These are phyloP conservation scores for Electrona antarctica DNA, from an alignment of 2,113 vertebrate species.

Conservation along the genomic window DNA sequence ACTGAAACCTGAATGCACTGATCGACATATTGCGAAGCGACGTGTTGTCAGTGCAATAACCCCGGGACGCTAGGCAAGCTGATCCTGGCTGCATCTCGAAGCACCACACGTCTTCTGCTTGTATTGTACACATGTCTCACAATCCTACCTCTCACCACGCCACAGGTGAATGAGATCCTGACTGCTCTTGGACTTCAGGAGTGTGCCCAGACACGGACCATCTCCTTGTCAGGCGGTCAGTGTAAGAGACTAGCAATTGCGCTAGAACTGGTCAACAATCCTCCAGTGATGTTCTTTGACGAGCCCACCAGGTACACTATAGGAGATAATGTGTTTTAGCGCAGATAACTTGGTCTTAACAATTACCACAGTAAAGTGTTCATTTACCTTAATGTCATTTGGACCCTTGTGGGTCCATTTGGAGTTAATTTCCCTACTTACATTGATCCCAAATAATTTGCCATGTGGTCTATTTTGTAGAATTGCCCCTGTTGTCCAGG, in stretches of 20 bases:
- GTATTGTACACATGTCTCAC: not conserved
- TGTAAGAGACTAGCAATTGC: constrained; percentile 96
- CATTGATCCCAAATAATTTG: too few species aligned
- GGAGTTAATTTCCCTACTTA: too few species aligned
- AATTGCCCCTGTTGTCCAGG: too few species aligned
- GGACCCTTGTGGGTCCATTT: too few species aligned
- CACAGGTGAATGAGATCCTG: constrained; percentile 95
- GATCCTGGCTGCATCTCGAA: too few species aligned
- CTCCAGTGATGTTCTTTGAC: constrained; percentile 98
- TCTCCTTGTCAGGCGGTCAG: constrained; percentile 90
- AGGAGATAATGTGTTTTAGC: not conserved
- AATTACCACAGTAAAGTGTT: too few species aligned
- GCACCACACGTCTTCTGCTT: not conserved
- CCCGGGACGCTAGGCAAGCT: too few species aligned
- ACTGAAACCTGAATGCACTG: too few species aligned
- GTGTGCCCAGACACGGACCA: constrained; percentile 91
- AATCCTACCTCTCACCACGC: constrained; percentile 34
- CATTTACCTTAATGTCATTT: too few species aligned
- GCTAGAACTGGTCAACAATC: constrained; percentile 97
- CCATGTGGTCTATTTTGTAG: too few species aligned
- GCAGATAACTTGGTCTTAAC: not conserved
- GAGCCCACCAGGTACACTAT: constrained; percentile 92
- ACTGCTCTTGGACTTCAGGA: constrained; percentile 93
- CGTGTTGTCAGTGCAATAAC: too few species aligned
- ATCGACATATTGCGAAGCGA: too few species aligned